Evolutionary conservation across 2,888 invertebrate genomes (phyloP).

Genomic region (Chrysina gloriosa): DNA sequence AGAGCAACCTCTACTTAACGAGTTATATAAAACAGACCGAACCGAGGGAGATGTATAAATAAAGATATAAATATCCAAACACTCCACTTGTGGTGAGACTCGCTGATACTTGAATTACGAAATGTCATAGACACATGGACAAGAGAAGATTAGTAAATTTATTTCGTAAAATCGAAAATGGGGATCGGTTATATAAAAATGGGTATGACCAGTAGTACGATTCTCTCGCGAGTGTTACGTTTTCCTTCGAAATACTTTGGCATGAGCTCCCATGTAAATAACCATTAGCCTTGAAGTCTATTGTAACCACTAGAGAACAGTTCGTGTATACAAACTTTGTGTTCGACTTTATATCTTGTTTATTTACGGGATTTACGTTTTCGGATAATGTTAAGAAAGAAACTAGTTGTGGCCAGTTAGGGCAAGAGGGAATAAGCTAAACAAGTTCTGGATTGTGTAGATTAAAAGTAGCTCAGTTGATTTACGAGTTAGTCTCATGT

Average conservation of each 20-base stretch:
- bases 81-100: neutral
- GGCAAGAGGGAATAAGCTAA: neutral
- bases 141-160: slow-evolving; percentile 6
- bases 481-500: no score
- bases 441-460: no score
- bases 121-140: neutral
- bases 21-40: neutral
- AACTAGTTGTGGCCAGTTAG: no score
- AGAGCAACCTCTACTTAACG: neutral
- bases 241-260: slow-evolving; percentile 15
- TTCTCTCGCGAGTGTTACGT: neutral
- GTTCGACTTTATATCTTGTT: neutral
- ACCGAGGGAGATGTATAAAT: neutral
- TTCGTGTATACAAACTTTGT: neutral
- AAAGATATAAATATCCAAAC: slow-evolving; percentile 6
- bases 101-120: neutral
- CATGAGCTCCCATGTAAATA: slow-evolving; percentile 26
- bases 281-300: slow-evolving; percentile 29
- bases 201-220: neutral
- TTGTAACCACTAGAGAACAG: slow-evolving; percentile 1
- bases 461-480: no score
- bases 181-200: slow-evolving; percentile 17
- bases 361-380: slow-evolving; percentile 1
- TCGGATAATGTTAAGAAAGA: neutral
- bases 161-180: neutral